Percentiles rank a stretch among this genome's conserved stretches.
These are phyloP conservation scores for Macrostomum lignano DNA, from an alignment of 1,140 invertebrate genomes.

Conservation along the genomic window DNA sequence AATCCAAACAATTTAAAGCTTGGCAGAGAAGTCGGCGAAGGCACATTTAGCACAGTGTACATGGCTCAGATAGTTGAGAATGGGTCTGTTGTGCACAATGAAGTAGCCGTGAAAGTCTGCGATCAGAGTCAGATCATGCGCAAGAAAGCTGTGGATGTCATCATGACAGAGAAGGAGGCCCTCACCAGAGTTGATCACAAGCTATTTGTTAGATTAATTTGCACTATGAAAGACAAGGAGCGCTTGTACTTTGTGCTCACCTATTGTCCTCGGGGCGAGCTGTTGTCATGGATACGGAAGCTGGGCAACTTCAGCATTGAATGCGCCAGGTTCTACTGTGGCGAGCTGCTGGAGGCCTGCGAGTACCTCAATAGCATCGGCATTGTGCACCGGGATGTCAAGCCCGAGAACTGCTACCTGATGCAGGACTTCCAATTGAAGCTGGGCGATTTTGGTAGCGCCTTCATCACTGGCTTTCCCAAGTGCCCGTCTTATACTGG, in stretches of 20 bases:
- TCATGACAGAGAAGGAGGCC: slow-evolving; percentile 66
- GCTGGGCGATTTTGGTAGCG: slow-evolving; percentile 85
- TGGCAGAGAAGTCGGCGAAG: slow-evolving; percentile 73
- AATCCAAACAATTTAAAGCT: slow-evolving; percentile 87
- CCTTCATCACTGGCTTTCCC: slow-evolving; percentile 43
- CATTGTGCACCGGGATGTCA: slow-evolving; percentile 48
- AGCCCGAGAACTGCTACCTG: slow-evolving; percentile 37
- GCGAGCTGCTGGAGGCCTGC: slow-evolving; percentile 61
- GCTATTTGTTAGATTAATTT: slow-evolving; percentile 70
- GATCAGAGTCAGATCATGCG: slow-evolving; percentile 64
- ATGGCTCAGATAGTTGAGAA: too few species aligned
- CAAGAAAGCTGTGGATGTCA: slow-evolving; percentile 68
- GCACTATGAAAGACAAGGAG: slow-evolving; percentile 74
- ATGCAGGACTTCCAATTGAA: slow-evolving; percentile 81
- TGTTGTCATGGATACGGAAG: slow-evolving; percentile 63
- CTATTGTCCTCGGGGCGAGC: slow-evolving; percentile 71
- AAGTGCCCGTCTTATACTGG: slow-evolving; percentile 3
- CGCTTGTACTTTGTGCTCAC: slow-evolving; percentile 82
- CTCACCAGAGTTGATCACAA: slow-evolving; percentile 29
- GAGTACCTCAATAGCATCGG: slow-evolving; percentile 62
- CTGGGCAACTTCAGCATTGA: slow-evolving; percentile 59
- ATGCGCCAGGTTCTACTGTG: slow-evolving; percentile 65
- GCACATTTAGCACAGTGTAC: slow-evolving; percentile 75
- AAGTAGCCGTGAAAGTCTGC: slow-evolving; percentile 86
- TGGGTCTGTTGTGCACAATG: slow-evolving; percentile 54